These are phyloP conservation scores for Acanthochromis polyacanthus DNA, from an alignment of 2,113 vertebrate genomes.

Conservation along the genomic window DNA sequence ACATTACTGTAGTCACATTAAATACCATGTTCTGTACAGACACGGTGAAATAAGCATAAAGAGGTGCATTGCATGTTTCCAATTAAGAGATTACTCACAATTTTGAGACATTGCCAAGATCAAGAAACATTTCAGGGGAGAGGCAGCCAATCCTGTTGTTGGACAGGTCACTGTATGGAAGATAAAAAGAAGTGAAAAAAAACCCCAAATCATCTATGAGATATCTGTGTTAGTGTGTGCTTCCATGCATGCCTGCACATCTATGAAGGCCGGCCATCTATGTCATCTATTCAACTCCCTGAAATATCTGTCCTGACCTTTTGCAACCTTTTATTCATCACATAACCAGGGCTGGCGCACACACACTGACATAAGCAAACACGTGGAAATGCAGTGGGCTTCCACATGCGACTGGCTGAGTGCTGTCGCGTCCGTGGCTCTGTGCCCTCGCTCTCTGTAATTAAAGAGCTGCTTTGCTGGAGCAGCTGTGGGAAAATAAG, in stretches of 20 bases:
- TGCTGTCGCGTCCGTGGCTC: slow-evolving; percentile 61
- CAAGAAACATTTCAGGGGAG: slow-evolving; percentile 89
- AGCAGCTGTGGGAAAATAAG: slow-evolving; percentile 85
- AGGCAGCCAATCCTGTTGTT: slow-evolving; percentile 95
- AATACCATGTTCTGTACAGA: slow-evolving; percentile 8
- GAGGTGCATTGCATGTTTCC: slow-evolving; percentile 38
- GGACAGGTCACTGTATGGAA: slow-evolving; percentile 90
- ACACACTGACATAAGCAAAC: slow-evolving; percentile 16
- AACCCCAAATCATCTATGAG: slow-evolving; percentile 3
- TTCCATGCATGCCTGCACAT: slow-evolving; percentile 27
- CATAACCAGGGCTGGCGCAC: slow-evolving; percentile 29
- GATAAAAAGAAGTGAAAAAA: background rate
- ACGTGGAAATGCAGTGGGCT: slow-evolving; percentile 27
- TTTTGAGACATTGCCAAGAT: slow-evolving; percentile 90
- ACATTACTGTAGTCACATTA: slow-evolving; percentile 3
- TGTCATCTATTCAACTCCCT: slow-evolving; percentile 34
- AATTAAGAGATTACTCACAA: slow-evolving; percentile 87
- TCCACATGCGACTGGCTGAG: slow-evolving; percentile 37
- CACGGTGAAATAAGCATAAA: slow-evolving; percentile 20
- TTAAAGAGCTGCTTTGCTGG: slow-evolving; percentile 81
- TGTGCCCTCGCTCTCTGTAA: slow-evolving; percentile 74
- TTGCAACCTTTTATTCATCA: slow-evolving; percentile 52
- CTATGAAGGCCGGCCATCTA: slow-evolving; percentile 20
- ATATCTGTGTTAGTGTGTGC: background rate
- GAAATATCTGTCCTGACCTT: slow-evolving; percentile 59